Evolutionary conservation across 2,113 vertebrate species (phyloP), one percentile per base, ranked within the genome.

Genomic region (Capricornis sumatraensis): DNA sequence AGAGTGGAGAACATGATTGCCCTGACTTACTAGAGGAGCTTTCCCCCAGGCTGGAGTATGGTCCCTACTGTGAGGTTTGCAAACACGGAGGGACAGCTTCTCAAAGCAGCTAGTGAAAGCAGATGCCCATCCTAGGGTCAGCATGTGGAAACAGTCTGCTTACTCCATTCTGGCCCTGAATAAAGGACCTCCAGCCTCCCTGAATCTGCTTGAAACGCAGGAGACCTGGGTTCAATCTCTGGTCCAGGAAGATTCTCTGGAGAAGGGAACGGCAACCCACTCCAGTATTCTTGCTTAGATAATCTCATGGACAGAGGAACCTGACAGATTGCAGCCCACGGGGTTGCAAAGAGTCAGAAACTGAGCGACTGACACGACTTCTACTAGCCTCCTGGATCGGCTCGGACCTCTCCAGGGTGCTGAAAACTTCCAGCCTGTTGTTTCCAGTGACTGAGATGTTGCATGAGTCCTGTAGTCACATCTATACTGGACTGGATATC

Each of bases 311-410:
- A 36, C 36, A 74, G 36, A 74, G 21, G n/a, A 40, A 19, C 36
- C 19, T 74, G 67, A 5, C 36, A 74, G 36, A 36, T 40, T 74
- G 67, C 5, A 74, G 36, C 6, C 67, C 67, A 74, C 0, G 1
- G n/a, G 67, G 5, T 23, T 2, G 0, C 67, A 23, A 10, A 36
- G 36, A 67, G 33, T 67, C 8, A 0, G n/a, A 11, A 67, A 67
- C 33, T 10, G 64, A 67, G 8, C 0, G 0, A 67, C 33, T 36
- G 11, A 67, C 4, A 0, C 0, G 8, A 21, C 33, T 21, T 5
- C 33, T 36, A 5, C 64, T 21, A 67, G 64, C 17, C 4, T 74
- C 67, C 67, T 40, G 36, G 36, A 3, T 40, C 0, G 0, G 5
- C 47, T 52, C 0, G 17, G 78, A 33, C 30, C 17, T 82, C 78